Percentiles rank a stretch among this genome's conserved stretches.
Conservation (phyloP, 2,113 vertebrate genomes). For the Bambusicola thoracicus region DNA sequence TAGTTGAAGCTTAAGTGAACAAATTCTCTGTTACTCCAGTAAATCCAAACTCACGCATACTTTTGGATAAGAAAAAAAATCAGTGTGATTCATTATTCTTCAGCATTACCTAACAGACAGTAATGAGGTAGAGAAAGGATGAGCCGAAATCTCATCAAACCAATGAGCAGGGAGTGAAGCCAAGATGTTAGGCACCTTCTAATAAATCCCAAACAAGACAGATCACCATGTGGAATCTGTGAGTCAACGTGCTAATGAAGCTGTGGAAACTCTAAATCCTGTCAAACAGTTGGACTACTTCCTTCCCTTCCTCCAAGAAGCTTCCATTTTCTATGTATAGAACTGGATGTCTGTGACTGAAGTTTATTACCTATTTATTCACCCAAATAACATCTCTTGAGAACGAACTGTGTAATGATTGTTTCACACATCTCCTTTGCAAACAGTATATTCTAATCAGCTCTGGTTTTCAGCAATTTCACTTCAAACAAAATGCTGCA, state of each 20-base stretch:
- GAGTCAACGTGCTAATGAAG: constrained; percentile 9
- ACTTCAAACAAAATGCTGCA: not conserved
- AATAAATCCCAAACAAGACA: not conserved
- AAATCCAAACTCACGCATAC: not conserved
- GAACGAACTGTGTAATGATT: not conserved
- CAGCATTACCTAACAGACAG: not conserved
- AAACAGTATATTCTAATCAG: not conserved
- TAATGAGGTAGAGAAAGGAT: not conserved
- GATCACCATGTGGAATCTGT: not conserved
- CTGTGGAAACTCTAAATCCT: not conserved
- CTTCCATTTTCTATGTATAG: fast-evolving
- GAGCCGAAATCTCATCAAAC: constrained; percentile 22
- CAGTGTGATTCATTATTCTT: not conserved
- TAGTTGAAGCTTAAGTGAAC: not conserved
- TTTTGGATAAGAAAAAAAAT: not conserved
- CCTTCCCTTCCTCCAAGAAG: not conserved
- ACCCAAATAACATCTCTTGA: not conserved
- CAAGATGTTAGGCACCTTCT: not conserved
- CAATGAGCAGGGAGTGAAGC: not conserved
- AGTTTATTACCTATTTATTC: not conserved
- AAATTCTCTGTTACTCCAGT: not conserved
- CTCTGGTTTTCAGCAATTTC: not conserved
- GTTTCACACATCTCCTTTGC: not conserved
- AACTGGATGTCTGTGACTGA: not conserved
- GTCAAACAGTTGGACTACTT: not conserved